A percentile compares a stretch with the other conserved stretches of the same genome.
phyloP scores from a whole-genome alignment of 1,140 invertebrate genomes.

The Brachionus rubens region DNA sequence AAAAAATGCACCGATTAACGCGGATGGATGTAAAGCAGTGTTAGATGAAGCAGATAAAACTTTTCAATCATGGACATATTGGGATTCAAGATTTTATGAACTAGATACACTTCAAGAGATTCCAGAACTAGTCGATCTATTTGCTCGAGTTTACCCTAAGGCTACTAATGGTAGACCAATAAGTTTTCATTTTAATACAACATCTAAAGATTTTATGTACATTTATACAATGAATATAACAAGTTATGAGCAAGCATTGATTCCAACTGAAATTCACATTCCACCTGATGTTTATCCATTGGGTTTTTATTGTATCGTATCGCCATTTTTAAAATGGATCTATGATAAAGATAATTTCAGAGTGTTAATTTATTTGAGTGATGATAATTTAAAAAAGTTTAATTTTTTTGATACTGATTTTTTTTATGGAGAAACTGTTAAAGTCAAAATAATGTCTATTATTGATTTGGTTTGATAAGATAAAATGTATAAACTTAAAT shows the following conservation, averaged over 20 bases:
- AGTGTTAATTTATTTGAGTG: not conserved
- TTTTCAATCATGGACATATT: constrained; percentile 52
- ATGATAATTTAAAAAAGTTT: not conserved
- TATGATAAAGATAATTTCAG: constrained; percentile 45
- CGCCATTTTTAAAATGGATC: constrained; percentile 43
- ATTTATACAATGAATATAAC: constrained; percentile 39
- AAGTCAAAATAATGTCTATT: not conserved
- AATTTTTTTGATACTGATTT: not conserved
- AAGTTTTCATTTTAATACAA: constrained; percentile 46
- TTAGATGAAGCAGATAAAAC: constrained; percentile 48
- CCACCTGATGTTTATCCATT: constrained; percentile 49
- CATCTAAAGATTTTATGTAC: constrained; percentile 43
- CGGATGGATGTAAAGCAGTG: constrained; percentile 49
- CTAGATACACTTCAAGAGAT: constrained; percentile 32
- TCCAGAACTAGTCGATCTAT: constrained; percentile 46
- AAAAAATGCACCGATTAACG: constrained; percentile 31
- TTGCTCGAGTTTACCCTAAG: constrained; percentile 48
- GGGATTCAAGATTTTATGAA: constrained; percentile 51
- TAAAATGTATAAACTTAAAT: too few species aligned
- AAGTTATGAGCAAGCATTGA: not conserved
- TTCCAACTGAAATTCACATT: constrained; percentile 49
- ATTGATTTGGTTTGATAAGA: too few species aligned
- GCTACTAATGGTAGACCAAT: constrained; percentile 49
- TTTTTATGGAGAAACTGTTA: not conserved
- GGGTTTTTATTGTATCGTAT: constrained; percentile 47